A percentile compares a stretch with the other conserved stretches of the same genome.
phyloP scores from a whole-genome alignment of 1,140 invertebrate genomes.

The Drosophila rhopaloa region DNA sequence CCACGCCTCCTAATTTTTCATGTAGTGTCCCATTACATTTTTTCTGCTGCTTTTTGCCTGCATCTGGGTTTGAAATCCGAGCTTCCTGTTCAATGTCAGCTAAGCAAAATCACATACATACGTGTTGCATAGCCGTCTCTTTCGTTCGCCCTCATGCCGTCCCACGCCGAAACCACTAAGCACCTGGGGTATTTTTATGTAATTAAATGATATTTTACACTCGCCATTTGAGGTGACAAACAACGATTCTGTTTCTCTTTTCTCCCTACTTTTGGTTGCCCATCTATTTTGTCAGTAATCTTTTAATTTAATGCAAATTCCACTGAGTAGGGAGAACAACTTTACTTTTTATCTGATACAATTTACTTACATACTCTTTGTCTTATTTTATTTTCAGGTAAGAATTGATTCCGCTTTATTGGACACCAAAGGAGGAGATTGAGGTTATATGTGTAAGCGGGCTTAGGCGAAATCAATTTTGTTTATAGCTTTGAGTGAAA shows the following conservation, averaged over 20 bases:
- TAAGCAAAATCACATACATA: conserved; percentile 33
- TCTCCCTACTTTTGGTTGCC: conserved; percentile 14
- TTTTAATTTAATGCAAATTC: conserved; percentile 73
- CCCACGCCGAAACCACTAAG: conserved; percentile 48
- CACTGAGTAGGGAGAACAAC: conserved; percentile 10
- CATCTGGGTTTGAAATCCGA: conserved; percentile 72
- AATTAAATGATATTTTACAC: conserved; percentile 80
- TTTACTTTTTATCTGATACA: conserved; percentile 29
- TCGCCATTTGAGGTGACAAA: conserved; percentile 33
- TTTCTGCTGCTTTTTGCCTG: conserved; percentile 31
- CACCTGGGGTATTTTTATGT: conserved; percentile 64
- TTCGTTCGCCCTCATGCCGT: background rate
- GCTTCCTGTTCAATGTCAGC: conserved; percentile 77
- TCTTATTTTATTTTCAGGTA: conserved; percentile 61
- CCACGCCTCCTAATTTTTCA: conserved; percentile 32
- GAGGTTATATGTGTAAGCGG: conserved; percentile 39
- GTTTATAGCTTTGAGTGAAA: conserved; percentile 56
- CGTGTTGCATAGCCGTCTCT: background rate
- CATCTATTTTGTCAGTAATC: conserved; percentile 49
- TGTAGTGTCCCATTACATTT: conserved; percentile 35
- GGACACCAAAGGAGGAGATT: conserved; percentile 11
- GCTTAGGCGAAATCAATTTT: conserved; percentile 64
- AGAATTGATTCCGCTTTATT: conserved; percentile 52
- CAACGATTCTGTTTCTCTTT: conserved; percentile 6
- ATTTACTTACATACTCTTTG: conserved; percentile 36